Percentiles rank a stretch among this genome's conserved stretches.
phyloP scores from a whole-genome alignment of 2,113 vertebrate genomes.

The Lycocorax pyrrhopterus region DNA sequence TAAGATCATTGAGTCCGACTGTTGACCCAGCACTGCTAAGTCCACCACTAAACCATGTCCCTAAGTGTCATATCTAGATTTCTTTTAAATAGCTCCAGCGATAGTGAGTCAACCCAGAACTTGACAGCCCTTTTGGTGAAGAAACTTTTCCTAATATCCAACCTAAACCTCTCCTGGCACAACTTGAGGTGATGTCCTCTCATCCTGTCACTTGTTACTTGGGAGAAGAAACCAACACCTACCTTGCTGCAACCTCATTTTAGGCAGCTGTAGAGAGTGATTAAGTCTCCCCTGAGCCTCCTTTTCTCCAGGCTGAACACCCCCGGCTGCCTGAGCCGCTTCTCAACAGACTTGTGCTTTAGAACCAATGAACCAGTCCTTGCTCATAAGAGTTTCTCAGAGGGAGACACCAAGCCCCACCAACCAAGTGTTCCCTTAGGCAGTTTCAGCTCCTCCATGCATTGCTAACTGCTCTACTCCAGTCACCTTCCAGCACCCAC shows the following conservation, averaged over 20 bases:
- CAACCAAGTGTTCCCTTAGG: neutral
- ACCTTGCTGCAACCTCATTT: neutral
- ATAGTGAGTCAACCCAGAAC: neutral
- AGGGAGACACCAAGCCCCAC: neutral
- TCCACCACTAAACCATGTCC: neutral
- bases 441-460: neutral
- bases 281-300: neutral
- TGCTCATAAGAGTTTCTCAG: neutral
- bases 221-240: neutral
- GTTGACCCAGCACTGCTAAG: neutral
- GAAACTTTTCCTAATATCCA: neutral
- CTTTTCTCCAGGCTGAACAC: neutral
- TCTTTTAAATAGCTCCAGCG: neutral
- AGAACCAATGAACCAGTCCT: neutral
- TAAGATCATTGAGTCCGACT: neutral
- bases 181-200: neutral
- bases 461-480: neutral
- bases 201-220: neutral
- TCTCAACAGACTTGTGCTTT: neutral
- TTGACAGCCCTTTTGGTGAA: neutral
- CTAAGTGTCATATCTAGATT: neutral
- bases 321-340: rapidly evolving
- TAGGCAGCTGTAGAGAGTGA: neutral
- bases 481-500: neutral
- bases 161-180: neutral